Conservation (phyloP, 2,113 vertebrate species). For the Brachionichthys hirsutus region DNA sequence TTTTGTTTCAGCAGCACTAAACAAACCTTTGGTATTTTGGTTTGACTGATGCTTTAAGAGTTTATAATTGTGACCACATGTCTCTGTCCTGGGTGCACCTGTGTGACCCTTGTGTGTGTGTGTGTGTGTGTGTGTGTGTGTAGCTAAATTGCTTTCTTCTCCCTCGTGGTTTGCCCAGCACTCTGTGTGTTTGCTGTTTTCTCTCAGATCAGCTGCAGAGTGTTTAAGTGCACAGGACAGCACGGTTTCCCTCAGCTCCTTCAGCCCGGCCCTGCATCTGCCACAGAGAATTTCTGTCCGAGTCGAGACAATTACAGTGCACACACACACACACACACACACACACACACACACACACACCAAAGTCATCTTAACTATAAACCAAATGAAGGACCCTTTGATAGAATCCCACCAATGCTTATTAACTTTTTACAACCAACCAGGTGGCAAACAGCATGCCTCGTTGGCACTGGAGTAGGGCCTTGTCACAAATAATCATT, state of each 20-base stretch:
- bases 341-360: slow-evolving; percentile 29
- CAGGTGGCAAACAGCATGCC: slow-evolving; percentile 72
- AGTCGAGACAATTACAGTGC: slow-evolving; percentile 57
- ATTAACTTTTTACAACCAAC: slow-evolving; percentile 73
- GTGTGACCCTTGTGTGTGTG: slow-evolving; percentile 14
- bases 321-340: slow-evolving; percentile 41
- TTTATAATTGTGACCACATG: slow-evolving; percentile 10
- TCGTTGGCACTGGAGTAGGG: slow-evolving; percentile 54
- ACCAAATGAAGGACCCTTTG: slow-evolving; percentile 71
- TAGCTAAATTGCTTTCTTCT: slow-evolving; percentile 6
- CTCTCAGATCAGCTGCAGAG: slow-evolving; percentile 53
- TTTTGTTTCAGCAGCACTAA: too few relatives aligned
- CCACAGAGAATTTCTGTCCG: slow-evolving; percentile 66
- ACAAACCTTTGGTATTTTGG: too few relatives aligned
- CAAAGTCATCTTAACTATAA: slow-evolving; percentile 49
- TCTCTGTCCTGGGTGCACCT: slow-evolving; percentile 26
- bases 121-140: background rate
- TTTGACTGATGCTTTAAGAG: too few relatives aligned
- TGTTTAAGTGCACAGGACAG: slow-evolving; percentile 59
- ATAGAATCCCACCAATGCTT: slow-evolving; percentile 60
- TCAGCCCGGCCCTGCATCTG: slow-evolving; percentile 37
- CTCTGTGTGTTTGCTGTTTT: slow-evolving; percentile 40
- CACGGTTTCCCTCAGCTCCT: slow-evolving; percentile 58
- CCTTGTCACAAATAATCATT: slow-evolving; percentile 43
- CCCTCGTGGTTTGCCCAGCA: slow-evolving; percentile 39